These are phyloP conservation scores for Drosophila prostipennis DNA, from an alignment of 2,888 invertebrate genomes.

Conservation along the genomic window DNA sequence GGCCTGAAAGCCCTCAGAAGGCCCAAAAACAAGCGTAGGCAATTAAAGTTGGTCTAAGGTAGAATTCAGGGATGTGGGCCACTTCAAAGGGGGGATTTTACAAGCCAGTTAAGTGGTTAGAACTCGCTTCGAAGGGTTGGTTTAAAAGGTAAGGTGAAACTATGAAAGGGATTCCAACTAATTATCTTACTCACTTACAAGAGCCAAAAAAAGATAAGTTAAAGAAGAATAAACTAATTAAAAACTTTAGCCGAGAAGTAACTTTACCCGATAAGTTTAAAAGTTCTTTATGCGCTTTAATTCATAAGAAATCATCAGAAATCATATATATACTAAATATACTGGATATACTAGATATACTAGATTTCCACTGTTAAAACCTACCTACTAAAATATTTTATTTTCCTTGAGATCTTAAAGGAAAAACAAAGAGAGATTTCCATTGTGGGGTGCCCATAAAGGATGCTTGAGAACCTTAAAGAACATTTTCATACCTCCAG, in stretches of 20 bases:
- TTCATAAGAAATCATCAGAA: too few species aligned
- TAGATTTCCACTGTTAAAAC: too few species aligned
- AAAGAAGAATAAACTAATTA: constrained; percentile 4
- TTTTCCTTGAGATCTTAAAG: background rate
- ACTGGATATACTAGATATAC: too few species aligned
- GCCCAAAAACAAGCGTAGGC: constrained; percentile 34
- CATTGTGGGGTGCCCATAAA: background rate
- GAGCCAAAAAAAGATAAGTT: background rate
- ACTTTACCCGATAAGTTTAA: too few species aligned
- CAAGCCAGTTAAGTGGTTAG: constrained; percentile 8
- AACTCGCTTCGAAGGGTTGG: constrained; percentile 2
- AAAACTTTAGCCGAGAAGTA: background rate
- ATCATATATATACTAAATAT: too few species aligned
- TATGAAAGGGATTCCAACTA: background rate
- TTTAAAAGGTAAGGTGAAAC: background rate
- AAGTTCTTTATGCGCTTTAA: background rate
- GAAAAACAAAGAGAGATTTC: background rate
- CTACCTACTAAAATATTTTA: background rate
- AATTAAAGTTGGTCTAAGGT: constrained; percentile 30
- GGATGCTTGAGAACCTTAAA: constrained; percentile 1
- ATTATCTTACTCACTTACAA: constrained; percentile 8
- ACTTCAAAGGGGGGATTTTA: constrained; percentile 18
- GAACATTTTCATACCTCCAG: constrained; percentile 7
- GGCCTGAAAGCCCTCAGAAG: constrained; percentile 19
- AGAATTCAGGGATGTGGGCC: constrained; percentile 1